Conservation (phyloP, 2,888 invertebrate species). For the Thymelicus acteon region DNA sequence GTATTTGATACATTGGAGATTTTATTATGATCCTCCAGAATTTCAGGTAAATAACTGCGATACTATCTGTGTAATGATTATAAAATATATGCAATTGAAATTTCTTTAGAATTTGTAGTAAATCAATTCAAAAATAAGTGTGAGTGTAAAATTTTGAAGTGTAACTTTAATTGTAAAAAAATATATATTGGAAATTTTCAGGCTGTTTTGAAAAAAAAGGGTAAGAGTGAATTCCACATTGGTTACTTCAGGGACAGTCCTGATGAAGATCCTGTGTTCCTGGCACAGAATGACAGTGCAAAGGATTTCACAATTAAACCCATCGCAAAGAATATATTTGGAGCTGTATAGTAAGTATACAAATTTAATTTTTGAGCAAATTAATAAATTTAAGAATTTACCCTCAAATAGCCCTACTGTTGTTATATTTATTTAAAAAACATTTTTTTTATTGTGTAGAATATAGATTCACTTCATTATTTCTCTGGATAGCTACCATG, state of each 20-base stretch:
- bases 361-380: neutral
- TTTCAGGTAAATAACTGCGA: slow-evolving; percentile 86
- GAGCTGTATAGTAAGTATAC: slow-evolving; percentile 88
- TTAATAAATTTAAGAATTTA: too few relatives aligned
- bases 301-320: slow-evolving; percentile 89
- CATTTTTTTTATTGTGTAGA: too few relatives aligned
- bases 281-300: slow-evolving; percentile 90
- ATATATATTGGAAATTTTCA: slow-evolving; percentile 57
- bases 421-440: too few relatives aligned
- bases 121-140: too few relatives aligned
- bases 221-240: slow-evolving; percentile 90
- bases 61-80: too few relatives aligned
- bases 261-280: slow-evolving; percentile 88
- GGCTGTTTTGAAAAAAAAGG: slow-evolving; percentile 89
- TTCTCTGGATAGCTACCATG: too few relatives aligned
- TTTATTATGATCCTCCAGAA: slow-evolving; percentile 97
- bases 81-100: too few relatives aligned
- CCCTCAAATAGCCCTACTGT: too few relatives aligned
- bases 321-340: slow-evolving; percentile 92
- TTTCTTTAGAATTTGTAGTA: too few relatives aligned
- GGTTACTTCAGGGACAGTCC: slow-evolving; percentile 96
- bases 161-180: neutral
- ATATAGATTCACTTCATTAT: too few relatives aligned
- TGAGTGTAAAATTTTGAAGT: too few relatives aligned
- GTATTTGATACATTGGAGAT: slow-evolving; percentile 94